Evolutionary conservation across 2,888 invertebrate species (phyloP), one percentile per base, ranked within the genome.

Genomic region (Apomyelois bistriatella): DNA sequence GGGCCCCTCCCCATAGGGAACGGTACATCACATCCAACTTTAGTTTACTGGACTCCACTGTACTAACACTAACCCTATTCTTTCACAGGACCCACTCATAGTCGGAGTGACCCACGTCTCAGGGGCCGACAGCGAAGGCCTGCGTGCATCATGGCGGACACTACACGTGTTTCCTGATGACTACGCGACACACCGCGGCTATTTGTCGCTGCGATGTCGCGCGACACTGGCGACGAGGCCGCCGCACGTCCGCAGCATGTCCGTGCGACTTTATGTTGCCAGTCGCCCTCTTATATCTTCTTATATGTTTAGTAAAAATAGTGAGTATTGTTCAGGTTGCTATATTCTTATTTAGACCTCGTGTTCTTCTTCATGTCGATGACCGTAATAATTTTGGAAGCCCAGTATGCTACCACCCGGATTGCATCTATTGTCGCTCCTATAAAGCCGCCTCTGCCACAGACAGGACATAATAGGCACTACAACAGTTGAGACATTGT

Each of bases 281-380:
- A 70, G 74, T 5, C 74, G 87, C 0, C 89, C 88, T 12, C 88
- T 87, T 71, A 85, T 89, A 76, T 86, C 89, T 0, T 82, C 85
- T 0, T 88, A 84, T 65, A 88, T 88, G 87, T 86, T 89, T 75
- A 89, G 89, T 78, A 89, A 88, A 76, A 89, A 87, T 70, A 88
- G 89, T 89, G 65, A 85, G 89, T 88, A 59, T 53, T 15, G 46
- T 32, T 22, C 22, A 32, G 3, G 13, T 15, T 50, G 47, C 8
- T n/a, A 30, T 30, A 42, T 42, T 51, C 15, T n/a, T n/a, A n/a
- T n/a, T n/a, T n/a, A n/a, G n/a, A n/a, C n/a, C n/a, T n/a, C n/a
- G n/a, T n/a, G n/a, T n/a, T n/a, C n/a, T n/a, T n/a, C n/a, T n/a
- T n/a, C n/a, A n/a, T n/a, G n/a, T n/a, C n/a, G n/a, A n/a, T n/a